Conservation (phyloP, 2,888 invertebrate species). For the Dasypogon diadema region DNA sequence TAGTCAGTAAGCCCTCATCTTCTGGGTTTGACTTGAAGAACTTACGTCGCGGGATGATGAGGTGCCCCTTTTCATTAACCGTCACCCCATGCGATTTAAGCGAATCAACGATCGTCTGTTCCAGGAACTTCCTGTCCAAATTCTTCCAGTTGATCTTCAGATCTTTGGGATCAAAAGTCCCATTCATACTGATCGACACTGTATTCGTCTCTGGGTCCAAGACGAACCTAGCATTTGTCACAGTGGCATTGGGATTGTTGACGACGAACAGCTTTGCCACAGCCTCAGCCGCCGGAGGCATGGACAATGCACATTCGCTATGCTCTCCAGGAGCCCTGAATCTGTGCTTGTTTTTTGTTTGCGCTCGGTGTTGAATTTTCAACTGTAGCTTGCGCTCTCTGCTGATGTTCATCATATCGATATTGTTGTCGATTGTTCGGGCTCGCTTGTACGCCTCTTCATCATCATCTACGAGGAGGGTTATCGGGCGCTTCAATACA, state of each 20-base stretch:
- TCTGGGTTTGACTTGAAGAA: slow-evolving; percentile 22
- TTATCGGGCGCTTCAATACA: slow-evolving; percentile 37
- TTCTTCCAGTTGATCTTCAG: slow-evolving; percentile 47
- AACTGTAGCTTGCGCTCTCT: slow-evolving; percentile 43
- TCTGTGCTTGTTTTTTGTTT: slow-evolving; percentile 29
- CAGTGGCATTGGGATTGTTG: slow-evolving; percentile 41
- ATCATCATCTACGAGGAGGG: slow-evolving; percentile 28
- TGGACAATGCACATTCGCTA: slow-evolving; percentile 18
- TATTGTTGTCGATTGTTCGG: slow-evolving; percentile 22
- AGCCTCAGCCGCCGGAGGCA: slow-evolving; percentile 47
- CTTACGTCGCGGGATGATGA: neutral
- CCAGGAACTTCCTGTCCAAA: slow-evolving; percentile 43
- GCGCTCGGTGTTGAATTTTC: slow-evolving; percentile 48
- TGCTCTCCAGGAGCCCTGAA: slow-evolving; percentile 34
- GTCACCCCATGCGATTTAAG: slow-evolving; percentile 28
- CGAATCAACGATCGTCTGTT: slow-evolving; percentile 39
- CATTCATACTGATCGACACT: slow-evolving; percentile 42
- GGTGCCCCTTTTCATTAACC: neutral
- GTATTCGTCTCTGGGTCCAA: slow-evolving; percentile 46
- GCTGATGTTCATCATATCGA: slow-evolving; percentile 40
- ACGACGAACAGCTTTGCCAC: slow-evolving; percentile 39
- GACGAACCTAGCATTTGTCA: slow-evolving; percentile 48
- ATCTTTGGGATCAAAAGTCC: slow-evolving; percentile 46
- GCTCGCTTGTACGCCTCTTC: slow-evolving; percentile 13
- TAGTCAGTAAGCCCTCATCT: slow-evolving; percentile 45